phyloP scores from a whole-genome alignment of 2,888 invertebrate genomes.

The Microplitis manilae region DNA sequence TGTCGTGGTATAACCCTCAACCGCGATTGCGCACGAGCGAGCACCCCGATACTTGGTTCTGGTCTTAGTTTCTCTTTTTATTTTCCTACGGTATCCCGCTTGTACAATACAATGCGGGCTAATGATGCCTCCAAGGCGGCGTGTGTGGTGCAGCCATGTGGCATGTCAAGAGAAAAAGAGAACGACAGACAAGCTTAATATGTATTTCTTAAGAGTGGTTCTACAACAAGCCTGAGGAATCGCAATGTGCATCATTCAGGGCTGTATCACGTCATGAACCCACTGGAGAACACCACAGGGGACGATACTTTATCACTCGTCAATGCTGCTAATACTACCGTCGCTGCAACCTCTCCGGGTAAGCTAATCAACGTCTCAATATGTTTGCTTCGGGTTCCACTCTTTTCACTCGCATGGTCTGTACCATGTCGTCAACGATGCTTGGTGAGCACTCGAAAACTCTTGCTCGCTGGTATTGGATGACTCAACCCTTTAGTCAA shows the following conservation, averaged over 20 bases:
- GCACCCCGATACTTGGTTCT: conserved; percentile 28
- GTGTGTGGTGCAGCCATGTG: conserved; percentile 35
- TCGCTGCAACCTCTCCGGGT: neutral
- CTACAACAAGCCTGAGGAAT: conserved; percentile 40
- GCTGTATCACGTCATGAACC: conserved; percentile 58
- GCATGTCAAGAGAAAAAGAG: conserved; percentile 24
- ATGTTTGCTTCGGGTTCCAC: conserved; percentile 39
- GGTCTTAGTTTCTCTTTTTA: neutral
- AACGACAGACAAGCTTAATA: conserved; percentile 25
- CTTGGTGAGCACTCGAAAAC: neutral
- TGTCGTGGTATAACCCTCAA: conserved; percentile 65
- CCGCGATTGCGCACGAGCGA: conserved; percentile 54
- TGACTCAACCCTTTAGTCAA: too few relatives aligned
- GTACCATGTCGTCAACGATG: conserved; percentile 1
- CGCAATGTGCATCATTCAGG: conserved; percentile 50
- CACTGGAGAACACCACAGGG: conserved; percentile 61
- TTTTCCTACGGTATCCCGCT: conserved; percentile 38
- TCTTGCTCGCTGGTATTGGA: neutral
- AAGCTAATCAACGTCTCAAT: conserved; percentile 52
- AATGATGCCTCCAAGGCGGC: conserved; percentile 64
- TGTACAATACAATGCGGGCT: conserved; percentile 62
- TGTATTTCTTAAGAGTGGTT: conserved; percentile 39
- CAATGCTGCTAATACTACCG: conserved; percentile 13
- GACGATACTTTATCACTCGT: conserved; percentile 63
- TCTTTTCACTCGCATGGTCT: conserved; percentile 25